Evolutionary conservation across 2,113 vertebrate species (phyloP), one percentile per base, ranked within the genome.

Genomic region (Ictalurus furcatus): DNA sequence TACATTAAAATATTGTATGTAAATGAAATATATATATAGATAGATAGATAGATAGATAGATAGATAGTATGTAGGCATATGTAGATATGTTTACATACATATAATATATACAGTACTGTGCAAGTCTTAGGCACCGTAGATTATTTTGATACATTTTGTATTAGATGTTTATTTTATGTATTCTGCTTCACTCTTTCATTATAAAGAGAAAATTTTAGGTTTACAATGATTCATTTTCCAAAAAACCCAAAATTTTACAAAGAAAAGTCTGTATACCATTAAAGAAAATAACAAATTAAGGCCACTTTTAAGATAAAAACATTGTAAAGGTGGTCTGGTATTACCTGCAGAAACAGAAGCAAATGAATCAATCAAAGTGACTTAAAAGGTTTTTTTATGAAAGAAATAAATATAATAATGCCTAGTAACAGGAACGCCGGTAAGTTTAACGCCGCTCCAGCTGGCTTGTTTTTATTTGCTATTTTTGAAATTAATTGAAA

Each of bases 11-110:
- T 92, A 94, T 93, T 95, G 93, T 94, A 94, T 96, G 94, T 96
- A 95, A 94, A 96, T 95, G 91, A 94, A 93, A 94, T 94, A 95
- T 95, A 96, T 96, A 96, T 96, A 94, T 34, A 34, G 34, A 34
- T 34, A 34, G 34, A 34, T 34, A 34, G 34, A 34, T 34, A 34
- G 34, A 34, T 34, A 34, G 34, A 34, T 34, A 34, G 34, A 34
- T 34, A 34, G 34, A 94, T 95, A 69, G 17, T 73, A 40, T 74
- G 94, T 96, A 95, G 93, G 94, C 94, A 96, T 96, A 95, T 95
- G 93, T 95, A 95, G 85, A 94, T 96, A 96, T 94, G 93, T 95
- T 93, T 94, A 94, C 92, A 95, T 94, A 90, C 90, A 91, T 93
- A 95, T 94, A 95, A 92, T 94, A 94, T 74, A 74, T 74, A 40